Evolutionary conservation across 2,888 invertebrate genomes (phyloP).

Genomic region (Agrotis ipsilon): DNA sequence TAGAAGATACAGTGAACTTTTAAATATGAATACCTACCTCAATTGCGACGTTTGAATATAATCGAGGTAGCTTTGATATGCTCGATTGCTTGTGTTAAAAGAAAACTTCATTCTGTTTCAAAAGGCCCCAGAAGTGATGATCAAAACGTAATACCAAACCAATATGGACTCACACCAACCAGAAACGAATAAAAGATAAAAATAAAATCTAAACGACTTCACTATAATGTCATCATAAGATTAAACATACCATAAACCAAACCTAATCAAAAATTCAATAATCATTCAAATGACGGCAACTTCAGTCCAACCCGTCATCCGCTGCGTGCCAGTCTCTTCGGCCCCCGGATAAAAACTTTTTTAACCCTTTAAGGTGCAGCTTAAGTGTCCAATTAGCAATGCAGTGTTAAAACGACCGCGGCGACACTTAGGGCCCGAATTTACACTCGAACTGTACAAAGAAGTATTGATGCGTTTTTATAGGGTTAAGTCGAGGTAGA

Average conservation of each 20-base stretch:
- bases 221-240: slow-evolving; percentile 23
- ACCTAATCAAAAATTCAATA: slow-evolving; percentile 52
- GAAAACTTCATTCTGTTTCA: too few relatives aligned
- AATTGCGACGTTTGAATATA: too few relatives aligned
- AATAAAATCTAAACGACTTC: not conserved
- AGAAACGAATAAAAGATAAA: not conserved
- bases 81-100: too few relatives aligned
- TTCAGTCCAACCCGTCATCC: slow-evolving; percentile 66
- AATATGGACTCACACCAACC: not conserved
- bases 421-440: slow-evolving; percentile 87
- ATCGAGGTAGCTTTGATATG: not conserved
- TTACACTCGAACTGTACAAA: slow-evolving; percentile 86
- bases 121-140: not conserved
- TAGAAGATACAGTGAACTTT: too few relatives aligned
- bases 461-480: slow-evolving; percentile 83
- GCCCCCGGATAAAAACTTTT: slow-evolving; percentile 86
- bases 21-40: too few relatives aligned
- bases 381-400: slow-evolving; percentile 90
- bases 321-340: slow-evolving; percentile 78
- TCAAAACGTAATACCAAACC: not conserved
- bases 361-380: slow-evolving; percentile 80
- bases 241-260: slow-evolving; percentile 50
- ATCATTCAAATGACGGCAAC: slow-evolving; percentile 64
- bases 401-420: slow-evolving; percentile 89
- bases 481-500: slow-evolving; percentile 70